A percentile compares a stretch with the other conserved stretches of the same genome.
These are phyloP conservation scores for Rhizoglyphus robini DNA, from an alignment of 1,140 invertebrate genomes.

Conservation along the genomic window DNA sequence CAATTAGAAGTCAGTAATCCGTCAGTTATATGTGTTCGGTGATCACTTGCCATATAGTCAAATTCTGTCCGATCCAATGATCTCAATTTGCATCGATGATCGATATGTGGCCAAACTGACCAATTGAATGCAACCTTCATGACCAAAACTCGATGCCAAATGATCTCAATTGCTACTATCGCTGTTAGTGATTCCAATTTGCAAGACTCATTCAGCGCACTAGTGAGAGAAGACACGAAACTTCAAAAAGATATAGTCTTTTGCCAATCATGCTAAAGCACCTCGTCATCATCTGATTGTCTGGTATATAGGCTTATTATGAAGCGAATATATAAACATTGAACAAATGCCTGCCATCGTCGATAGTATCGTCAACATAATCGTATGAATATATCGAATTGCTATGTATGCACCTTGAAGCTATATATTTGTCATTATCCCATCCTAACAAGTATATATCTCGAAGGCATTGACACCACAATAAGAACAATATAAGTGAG, in stretches of 20 bases:
- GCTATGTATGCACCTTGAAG: background rate
- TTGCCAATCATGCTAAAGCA: background rate
- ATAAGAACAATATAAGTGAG: conserved; percentile 6
- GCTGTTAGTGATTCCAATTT: too few species aligned
- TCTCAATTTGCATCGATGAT: background rate
- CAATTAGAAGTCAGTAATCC: background rate
- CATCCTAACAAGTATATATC: background rate
- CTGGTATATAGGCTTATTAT: background rate
- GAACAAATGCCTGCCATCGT: background rate
- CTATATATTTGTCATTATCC: conserved; percentile 14
- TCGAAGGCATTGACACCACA: conserved; percentile 11
- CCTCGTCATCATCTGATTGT: background rate
- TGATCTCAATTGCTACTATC: too few species aligned
- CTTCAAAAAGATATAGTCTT: background rate
- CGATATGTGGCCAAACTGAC: background rate
- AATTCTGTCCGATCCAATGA: too few species aligned
- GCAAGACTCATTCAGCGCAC: too few species aligned
- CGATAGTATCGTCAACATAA: background rate
- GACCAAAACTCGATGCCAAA: too few species aligned
- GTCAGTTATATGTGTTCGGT: too few species aligned
- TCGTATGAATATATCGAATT: conserved; percentile 15
- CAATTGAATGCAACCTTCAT: too few species aligned
- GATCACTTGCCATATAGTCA: too few species aligned
- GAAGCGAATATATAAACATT: conserved; percentile 6
- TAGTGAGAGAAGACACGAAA: too few species aligned